Percentiles rank a stretch among this genome's conserved stretches.
These are phyloP conservation scores for Zelostemma sp. DNA, from an alignment of 1,140 invertebrate species.

Conservation along the genomic window DNA sequence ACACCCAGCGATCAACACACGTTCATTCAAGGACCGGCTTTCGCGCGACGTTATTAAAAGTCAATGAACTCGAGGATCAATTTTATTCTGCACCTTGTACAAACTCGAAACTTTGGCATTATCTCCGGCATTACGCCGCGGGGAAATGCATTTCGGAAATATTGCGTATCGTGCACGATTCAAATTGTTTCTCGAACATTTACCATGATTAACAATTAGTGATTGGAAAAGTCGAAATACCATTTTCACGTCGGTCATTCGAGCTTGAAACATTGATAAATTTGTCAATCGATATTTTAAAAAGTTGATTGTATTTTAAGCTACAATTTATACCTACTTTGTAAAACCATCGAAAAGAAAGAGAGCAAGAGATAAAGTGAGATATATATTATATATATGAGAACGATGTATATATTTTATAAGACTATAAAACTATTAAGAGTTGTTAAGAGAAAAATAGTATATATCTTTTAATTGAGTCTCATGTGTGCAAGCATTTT, in stretches of 20 bases:
- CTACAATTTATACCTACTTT: not conserved
- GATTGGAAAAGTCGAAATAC: too few relatives aligned
- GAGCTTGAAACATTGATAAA: too few relatives aligned
- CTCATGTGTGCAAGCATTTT: slow-evolving; percentile 38
- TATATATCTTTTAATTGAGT: slow-evolving; percentile 42
- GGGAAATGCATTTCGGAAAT: too few relatives aligned
- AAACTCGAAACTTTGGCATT: slow-evolving; percentile 2
- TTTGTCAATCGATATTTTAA: too few relatives aligned
- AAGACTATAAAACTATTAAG: slow-evolving; percentile 33
- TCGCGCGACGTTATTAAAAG: slow-evolving; percentile 27
- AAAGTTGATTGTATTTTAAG: too few relatives aligned
- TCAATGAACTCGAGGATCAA: slow-evolving; percentile 37
- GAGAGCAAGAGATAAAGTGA: slow-evolving; percentile 24
- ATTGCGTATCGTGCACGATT: too few relatives aligned
- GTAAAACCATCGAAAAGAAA: slow-evolving; percentile 27
- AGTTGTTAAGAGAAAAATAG: slow-evolving; percentile 35
- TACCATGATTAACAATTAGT: too few relatives aligned
- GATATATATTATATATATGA: slow-evolving; percentile 33
- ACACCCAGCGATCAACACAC: slow-evolving; percentile 27
- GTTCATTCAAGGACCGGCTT: slow-evolving; percentile 40
- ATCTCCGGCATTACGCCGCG: not conserved
- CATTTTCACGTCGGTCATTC: too few relatives aligned
- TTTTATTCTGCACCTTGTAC: slow-evolving; percentile 19
- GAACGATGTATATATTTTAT: slow-evolving; percentile 46
- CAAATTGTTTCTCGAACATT: too few relatives aligned